Percentiles rank a stretch among this genome's conserved stretches.
These are phyloP conservation scores for Takifugu flavidus DNA, from an alignment of 2,113 vertebrate species.

Conservation along the genomic window DNA sequence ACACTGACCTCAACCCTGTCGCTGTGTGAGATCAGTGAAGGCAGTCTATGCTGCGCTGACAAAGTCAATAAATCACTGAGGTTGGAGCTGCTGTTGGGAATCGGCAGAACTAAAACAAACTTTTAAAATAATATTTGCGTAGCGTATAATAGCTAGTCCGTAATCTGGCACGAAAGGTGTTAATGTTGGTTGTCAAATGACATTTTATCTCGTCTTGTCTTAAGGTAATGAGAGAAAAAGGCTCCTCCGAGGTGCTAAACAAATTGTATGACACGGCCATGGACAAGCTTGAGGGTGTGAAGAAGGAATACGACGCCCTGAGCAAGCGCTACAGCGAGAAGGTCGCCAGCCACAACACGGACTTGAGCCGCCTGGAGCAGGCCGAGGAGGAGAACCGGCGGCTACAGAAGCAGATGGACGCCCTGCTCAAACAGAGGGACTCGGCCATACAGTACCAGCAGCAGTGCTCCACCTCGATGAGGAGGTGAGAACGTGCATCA, in stretches of 20 bases:
- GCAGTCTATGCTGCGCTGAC: conserved; percentile 28
- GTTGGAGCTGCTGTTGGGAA: conserved; percentile 41
- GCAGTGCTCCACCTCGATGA: conserved; percentile 90
- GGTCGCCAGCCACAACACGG: conserved; percentile 88
- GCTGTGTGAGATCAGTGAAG: conserved; percentile 42
- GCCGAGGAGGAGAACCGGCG: conserved; percentile 89
- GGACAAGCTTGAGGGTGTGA: conserved; percentile 93
- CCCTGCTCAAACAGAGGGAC: conserved; percentile 90
- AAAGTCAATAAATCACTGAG: conserved; percentile 48
- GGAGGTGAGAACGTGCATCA: conserved; percentile 76
- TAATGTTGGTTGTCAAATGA: no score
- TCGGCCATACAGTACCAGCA: conserved; percentile 95
- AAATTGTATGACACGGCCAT: conserved; percentile 95
- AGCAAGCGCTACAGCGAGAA: conserved; percentile 94
- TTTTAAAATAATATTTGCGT: conserved; percentile 22
- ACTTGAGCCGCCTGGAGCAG: conserved; percentile 93
- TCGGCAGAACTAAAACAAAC: conserved; percentile 46
- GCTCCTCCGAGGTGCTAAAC: conserved; percentile 94
- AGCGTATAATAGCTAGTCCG: neutral
- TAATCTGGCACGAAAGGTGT: neutral
- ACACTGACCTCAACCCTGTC: conserved; percentile 52
- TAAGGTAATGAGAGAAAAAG: conserved; percentile 93
- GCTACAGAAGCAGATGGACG: conserved; percentile 90
- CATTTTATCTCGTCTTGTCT: neutral
- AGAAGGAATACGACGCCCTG: conserved; percentile 92